phyloP scores from a whole-genome alignment of 2,888 invertebrate species.

The Anoncus sp. region DNA sequence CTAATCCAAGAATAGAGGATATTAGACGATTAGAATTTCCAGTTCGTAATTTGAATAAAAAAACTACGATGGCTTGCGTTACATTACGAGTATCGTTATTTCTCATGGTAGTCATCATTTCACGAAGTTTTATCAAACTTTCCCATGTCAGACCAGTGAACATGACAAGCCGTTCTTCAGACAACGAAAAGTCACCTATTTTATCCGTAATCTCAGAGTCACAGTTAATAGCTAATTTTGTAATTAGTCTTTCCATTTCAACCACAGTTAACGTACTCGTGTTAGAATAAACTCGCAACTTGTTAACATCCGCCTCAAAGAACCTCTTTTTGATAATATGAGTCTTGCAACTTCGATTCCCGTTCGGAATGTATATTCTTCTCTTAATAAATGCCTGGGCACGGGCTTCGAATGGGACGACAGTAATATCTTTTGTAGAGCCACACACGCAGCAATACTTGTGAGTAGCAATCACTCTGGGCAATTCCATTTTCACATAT shows the following conservation, averaged over 20 bases:
- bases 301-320: constrained; percentile 2
- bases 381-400: neutral
- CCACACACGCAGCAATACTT: constrained; percentile 6
- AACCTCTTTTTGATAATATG: too few species aligned
- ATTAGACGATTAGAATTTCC: constrained; percentile 63
- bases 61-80: constrained; percentile 24
- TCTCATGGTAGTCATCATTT: constrained; percentile 14
- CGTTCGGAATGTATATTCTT: constrained; percentile 8
- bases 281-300: too few species aligned
- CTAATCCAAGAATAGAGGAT: constrained; percentile 72
- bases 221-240: too few species aligned
- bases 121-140: constrained; percentile 43
- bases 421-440: neutral
- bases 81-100: constrained; percentile 21
- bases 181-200: constrained; percentile 1
- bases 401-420: neutral
- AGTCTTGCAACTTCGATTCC: neutral
- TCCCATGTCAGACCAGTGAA: constrained; percentile 38
- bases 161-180: constrained; percentile 16
- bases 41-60: constrained; percentile 41
- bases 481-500: neutral
- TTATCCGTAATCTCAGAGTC: neutral
- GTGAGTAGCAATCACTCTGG: neutral
- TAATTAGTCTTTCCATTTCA: too few species aligned
- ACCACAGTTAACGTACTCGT: too few species aligned